These are phyloP conservation scores for Meta bourneti DNA, from an alignment of 2,888 invertebrate genomes.

Conservation along the genomic window DNA sequence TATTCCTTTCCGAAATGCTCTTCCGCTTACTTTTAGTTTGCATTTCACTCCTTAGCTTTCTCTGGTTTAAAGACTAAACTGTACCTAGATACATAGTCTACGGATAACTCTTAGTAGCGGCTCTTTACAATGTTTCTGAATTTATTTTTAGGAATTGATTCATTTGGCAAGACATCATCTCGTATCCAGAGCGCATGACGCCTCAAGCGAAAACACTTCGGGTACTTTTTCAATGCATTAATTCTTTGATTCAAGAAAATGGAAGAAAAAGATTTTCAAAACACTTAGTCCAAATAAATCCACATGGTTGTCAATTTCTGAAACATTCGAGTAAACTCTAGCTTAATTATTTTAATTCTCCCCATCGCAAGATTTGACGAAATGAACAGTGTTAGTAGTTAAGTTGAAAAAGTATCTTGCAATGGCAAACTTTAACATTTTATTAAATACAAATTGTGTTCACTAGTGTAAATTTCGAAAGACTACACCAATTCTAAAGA, in stretches of 20 bases:
- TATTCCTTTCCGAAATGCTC: constrained; percentile 57
- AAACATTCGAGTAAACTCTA: too few relatives aligned
- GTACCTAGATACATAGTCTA: constrained; percentile 73
- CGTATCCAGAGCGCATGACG: constrained; percentile 60
- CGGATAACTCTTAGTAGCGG: constrained; percentile 69
- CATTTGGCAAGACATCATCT: constrained; percentile 73
- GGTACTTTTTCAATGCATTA: constrained; percentile 34
- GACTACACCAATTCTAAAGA: neutral
- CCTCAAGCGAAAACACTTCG: constrained; percentile 56
- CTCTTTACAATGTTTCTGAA: constrained; percentile 65
- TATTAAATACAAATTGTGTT: neutral
- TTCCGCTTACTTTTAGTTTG: constrained; percentile 53
- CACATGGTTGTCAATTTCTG: too few relatives aligned
- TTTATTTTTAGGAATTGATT: constrained; percentile 68
- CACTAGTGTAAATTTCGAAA: neutral
- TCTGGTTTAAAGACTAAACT: constrained; percentile 61
- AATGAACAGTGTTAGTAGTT: too few relatives aligned
- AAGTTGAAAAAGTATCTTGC: neutral
- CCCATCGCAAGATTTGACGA: too few relatives aligned
- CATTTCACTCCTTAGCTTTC: constrained; percentile 31
- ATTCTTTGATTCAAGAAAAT: neutral
- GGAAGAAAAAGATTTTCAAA: neutral
- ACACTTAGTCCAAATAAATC: too few relatives aligned
- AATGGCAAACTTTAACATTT: neutral
- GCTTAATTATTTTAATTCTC: too few relatives aligned